Evolutionary conservation across 2,797 vertebrate genomes (phyloP).

Genomic region (Leptodactylus fallax): DNA sequence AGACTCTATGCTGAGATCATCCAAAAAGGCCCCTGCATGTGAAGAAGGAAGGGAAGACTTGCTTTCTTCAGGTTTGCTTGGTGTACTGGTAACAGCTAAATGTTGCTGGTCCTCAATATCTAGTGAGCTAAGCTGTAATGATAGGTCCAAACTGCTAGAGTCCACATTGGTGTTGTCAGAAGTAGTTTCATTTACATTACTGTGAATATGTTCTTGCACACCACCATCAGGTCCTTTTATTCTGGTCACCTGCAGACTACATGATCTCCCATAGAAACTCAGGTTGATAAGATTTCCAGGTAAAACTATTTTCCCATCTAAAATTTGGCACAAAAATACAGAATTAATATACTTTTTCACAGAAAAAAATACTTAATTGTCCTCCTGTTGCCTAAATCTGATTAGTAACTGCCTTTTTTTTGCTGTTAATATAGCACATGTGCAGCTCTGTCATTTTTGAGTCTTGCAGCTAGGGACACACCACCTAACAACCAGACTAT

Average conservation of each 20-base stretch:
- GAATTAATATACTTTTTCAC: not conserved
- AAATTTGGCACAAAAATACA: not conserved
- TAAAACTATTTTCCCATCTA: conserved; percentile 87
- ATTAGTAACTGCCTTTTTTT: no score
- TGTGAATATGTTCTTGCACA: conserved; percentile 66
- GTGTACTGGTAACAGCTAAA: conserved; percentile 75
- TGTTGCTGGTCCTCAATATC: conserved; percentile 72
- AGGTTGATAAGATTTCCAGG: conserved; percentile 85
- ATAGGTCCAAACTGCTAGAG: conserved; percentile 78
- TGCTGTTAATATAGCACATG: no score
- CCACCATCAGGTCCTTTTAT: conserved; percentile 84
- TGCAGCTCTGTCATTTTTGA: no score
- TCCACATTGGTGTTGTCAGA: conserved; percentile 69
- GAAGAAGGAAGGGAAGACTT: conserved; percentile 2
- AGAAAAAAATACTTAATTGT: not conserved
- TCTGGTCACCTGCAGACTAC: conserved; percentile 77
- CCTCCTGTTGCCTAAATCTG: no score
- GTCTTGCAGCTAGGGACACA: no score
- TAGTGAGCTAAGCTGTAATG: conserved; percentile 80
- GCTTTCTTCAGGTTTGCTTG: conserved; percentile 63
- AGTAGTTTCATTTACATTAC: conserved; percentile 27
- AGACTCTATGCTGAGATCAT: not conserved
- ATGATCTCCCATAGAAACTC: conserved; percentile 85
- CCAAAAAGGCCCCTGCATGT: not conserved
- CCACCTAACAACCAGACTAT: no score